Percentiles rank a stretch among this genome's conserved stretches.
Conservation (phyloP, 2,113 vertebrate genomes). For the Heterotilapia buettikoferi region DNA sequence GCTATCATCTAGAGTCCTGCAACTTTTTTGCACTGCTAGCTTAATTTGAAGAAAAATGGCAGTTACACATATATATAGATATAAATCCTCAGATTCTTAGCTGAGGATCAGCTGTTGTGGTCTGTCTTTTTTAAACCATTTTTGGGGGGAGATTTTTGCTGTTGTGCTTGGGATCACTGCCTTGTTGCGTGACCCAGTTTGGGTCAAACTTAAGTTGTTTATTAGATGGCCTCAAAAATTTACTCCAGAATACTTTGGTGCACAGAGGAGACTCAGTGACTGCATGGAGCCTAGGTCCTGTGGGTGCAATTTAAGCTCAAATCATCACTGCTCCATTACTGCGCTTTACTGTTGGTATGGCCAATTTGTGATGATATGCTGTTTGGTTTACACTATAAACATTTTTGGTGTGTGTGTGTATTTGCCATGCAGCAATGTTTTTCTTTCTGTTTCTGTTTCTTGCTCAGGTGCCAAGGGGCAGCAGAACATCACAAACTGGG, state of each 20-base stretch:
- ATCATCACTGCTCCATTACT: not conserved
- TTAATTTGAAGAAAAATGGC: not conserved
- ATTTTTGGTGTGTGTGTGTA: not conserved
- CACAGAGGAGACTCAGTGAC: not conserved
- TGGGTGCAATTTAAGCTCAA: not conserved
- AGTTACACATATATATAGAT: not conserved
- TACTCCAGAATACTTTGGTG: not conserved
- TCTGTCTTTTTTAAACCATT: too few relatives aligned
- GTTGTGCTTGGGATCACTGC: not conserved
- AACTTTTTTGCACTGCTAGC: not conserved
- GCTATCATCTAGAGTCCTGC: not conserved
- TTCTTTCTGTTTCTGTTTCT: not conserved
- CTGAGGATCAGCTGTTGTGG: not conserved
- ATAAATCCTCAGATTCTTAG: not conserved
- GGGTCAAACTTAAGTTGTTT: not conserved
- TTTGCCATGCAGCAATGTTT: not conserved
- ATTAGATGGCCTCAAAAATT: not conserved
- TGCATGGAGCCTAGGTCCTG: not conserved
- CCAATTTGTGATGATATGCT: not conserved
- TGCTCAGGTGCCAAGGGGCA: conserved; percentile 82
- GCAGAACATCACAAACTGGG: conserved; percentile 90
- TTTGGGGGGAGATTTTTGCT: not conserved
- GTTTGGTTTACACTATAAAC: not conserved
- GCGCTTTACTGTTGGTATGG: not conserved
- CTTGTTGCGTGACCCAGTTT: not conserved